phyloP scores from a whole-genome alignment of 2,113 vertebrate species.

The Hippocampus mohnikei region DNA sequence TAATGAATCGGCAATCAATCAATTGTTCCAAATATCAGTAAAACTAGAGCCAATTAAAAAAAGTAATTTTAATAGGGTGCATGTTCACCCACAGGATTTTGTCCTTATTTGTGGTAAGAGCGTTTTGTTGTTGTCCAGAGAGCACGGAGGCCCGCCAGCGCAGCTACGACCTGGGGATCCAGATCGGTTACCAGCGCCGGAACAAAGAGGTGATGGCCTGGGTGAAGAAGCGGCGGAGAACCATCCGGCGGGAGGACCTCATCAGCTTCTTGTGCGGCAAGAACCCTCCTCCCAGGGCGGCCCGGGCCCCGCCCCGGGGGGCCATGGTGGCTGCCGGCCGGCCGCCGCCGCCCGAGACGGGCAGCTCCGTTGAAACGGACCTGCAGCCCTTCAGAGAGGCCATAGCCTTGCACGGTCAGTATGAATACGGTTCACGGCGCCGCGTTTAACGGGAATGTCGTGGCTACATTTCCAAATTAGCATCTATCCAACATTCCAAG shows the following conservation, averaged over 20 bases:
- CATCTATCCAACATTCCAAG: no score
- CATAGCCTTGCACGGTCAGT: slow-evolving; percentile 95
- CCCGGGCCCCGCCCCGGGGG: slow-evolving; percentile 89
- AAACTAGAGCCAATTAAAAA: no score
- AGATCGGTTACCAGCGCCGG: slow-evolving; percentile 92
- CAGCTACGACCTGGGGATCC: slow-evolving; percentile 95
- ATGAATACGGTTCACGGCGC: neutral
- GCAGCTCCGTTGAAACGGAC: slow-evolving; percentile 94
- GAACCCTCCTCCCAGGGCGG: slow-evolving; percentile 89
- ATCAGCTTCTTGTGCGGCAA: slow-evolving; percentile 99
- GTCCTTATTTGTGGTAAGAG: neutral
- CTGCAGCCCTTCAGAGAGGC: slow-evolving; percentile 99
- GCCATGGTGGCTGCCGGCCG: slow-evolving; percentile 91
- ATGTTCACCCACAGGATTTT: no score
- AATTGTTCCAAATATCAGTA: no score
- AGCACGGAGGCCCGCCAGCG: slow-evolving; percentile 92
- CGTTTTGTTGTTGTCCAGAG: slow-evolving; percentile 68
- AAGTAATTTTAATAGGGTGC: no score
- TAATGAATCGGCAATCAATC: no score
- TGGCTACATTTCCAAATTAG: no score
- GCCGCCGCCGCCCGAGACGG: slow-evolving; percentile 87
- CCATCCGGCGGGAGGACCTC: slow-evolving; percentile 95
- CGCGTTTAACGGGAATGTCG: neutral
- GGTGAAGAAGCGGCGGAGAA: slow-evolving; percentile 98
- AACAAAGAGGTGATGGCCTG: slow-evolving; percentile 98